Evolutionary conservation across 2,113 vertebrate species (phyloP).

Genomic region (Xenopus borealis): DNA sequence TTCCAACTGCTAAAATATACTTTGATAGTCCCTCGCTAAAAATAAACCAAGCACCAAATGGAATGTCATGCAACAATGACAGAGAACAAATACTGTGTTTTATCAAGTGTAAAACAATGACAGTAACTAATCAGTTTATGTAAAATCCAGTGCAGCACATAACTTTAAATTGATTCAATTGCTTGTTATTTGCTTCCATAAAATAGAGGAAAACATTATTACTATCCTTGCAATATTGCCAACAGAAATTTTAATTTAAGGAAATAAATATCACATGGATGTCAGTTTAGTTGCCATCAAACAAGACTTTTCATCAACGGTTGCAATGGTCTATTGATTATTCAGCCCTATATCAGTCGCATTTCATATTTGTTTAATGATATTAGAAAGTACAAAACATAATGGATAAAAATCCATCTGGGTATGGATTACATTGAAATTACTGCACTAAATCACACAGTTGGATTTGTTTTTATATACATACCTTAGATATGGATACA

Average conservation of each 20-base stretch:
- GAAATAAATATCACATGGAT: slow-evolving; percentile 23
- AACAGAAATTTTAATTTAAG: slow-evolving; percentile 11
- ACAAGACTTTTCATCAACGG: slow-evolving; percentile 11
- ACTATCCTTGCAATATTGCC: not conserved
- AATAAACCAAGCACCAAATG: slow-evolving; percentile 74
- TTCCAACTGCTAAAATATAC: slow-evolving; percentile 64
- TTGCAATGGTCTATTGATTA: slow-evolving; percentile 32
- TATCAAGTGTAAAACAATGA: slow-evolving; percentile 46
- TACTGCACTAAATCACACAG: too few relatives aligned
- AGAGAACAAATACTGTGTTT: slow-evolving; percentile 55
- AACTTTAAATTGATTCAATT: slow-evolving; percentile 34
- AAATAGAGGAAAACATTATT: not conserved
- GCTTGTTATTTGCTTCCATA: slow-evolving; percentile 21
- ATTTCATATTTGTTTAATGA: slow-evolving; percentile 11
- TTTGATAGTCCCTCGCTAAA: slow-evolving; percentile 80
- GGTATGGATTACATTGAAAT: too few relatives aligned
- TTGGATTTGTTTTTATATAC: too few relatives aligned
- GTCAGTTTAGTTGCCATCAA: slow-evolving; percentile 14
- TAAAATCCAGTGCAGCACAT: slow-evolving; percentile 6
- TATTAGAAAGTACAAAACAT: not conserved
- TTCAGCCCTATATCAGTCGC: not conserved
- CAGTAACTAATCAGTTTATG: slow-evolving; percentile 39
- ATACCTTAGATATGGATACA: too few relatives aligned
- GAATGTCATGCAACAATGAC: slow-evolving; percentile 80
- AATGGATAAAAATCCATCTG: too few relatives aligned